Evolutionary conservation across 2,888 invertebrate species (phyloP).

Genomic region (Amiota minor): DNA sequence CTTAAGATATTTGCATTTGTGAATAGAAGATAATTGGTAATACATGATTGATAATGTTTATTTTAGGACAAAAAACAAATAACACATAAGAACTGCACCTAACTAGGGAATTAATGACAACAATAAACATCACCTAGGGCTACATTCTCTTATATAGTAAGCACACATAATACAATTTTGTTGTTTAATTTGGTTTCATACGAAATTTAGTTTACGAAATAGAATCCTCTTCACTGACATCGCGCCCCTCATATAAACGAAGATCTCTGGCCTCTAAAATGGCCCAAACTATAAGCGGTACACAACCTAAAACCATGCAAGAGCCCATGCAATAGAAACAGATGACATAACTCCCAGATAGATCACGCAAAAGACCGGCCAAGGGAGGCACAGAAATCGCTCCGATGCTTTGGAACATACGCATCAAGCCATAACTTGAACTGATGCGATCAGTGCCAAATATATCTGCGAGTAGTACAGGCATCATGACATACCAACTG

Average conservation of each 20-base stretch:
- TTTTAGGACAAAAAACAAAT: no score
- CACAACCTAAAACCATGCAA: conserved; percentile 82
- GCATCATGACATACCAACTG: conserved; percentile 84
- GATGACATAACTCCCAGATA: conserved; percentile 82
- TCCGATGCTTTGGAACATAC: conserved; percentile 84
- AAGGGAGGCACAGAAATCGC: conserved; percentile 83
- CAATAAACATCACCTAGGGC: conserved; percentile 5
- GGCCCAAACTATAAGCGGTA: conserved; percentile 77
- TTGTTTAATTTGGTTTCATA: background rate
- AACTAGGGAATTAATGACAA: background rate
- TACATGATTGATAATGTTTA: no score
- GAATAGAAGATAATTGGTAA: no score
- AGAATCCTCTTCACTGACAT: conserved; percentile 62
- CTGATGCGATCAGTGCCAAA: conserved; percentile 84
- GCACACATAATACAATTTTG: background rate
- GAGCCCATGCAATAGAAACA: conserved; percentile 86
- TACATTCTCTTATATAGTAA: no score
- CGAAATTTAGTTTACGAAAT: conserved; percentile 17
- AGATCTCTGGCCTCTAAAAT: conserved; percentile 68
- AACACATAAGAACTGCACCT: background rate
- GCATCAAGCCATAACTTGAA: conserved; percentile 82
- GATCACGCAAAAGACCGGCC: conserved; percentile 80
- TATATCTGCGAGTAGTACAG: conserved; percentile 82
- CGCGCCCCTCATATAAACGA: conserved; percentile 62
- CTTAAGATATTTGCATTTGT: no score